phyloP scores from a whole-genome alignment of 1,140 invertebrate species.

The Nylanderia fulva region DNA sequence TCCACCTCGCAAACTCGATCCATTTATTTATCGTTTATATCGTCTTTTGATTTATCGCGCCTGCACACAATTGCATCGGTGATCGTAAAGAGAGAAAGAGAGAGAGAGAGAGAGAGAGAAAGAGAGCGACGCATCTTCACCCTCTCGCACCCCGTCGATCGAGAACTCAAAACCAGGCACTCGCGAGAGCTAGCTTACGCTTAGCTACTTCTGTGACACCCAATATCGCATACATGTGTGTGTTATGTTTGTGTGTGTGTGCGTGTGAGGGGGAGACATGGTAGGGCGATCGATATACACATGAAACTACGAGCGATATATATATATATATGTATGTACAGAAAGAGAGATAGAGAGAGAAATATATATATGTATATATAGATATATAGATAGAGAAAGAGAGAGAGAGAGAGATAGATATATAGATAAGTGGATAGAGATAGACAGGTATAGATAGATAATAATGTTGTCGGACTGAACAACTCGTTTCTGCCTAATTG shows the following conservation, averaged over 20 bases:
- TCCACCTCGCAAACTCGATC: background rate
- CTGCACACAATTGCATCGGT: background rate
- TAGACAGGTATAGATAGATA: conserved; percentile 34
- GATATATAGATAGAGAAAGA: background rate
- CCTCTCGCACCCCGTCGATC: conserved; percentile 41
- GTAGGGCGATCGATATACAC: conserved; percentile 62
- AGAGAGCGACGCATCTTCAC: conserved; percentile 18
- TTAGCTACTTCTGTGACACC: conserved; percentile 45
- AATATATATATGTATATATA: background rate
- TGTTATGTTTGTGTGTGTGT: conserved; percentile 19
- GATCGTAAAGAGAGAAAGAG: background rate
- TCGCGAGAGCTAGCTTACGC: conserved; percentile 25
- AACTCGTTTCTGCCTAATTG: conserved; percentile 26
- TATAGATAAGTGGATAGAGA: conserved; percentile 1
- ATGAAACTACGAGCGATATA: conserved; percentile 64
- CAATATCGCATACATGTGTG: conserved; percentile 25
- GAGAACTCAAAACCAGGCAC: conserved; percentile 39
- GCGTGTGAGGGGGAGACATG: conserved; percentile 21
- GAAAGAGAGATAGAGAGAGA: conserved; percentile 26
- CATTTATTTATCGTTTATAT: conserved; percentile 18
- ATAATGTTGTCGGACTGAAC: conserved; percentile 37
- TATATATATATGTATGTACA: conserved; percentile 32
- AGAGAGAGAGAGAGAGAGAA: background rate
- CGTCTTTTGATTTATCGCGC: background rate
- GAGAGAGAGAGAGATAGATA: background rate